Conservation (phyloP, 2,888 invertebrate genomes). For the Cancer borealis region DNA sequence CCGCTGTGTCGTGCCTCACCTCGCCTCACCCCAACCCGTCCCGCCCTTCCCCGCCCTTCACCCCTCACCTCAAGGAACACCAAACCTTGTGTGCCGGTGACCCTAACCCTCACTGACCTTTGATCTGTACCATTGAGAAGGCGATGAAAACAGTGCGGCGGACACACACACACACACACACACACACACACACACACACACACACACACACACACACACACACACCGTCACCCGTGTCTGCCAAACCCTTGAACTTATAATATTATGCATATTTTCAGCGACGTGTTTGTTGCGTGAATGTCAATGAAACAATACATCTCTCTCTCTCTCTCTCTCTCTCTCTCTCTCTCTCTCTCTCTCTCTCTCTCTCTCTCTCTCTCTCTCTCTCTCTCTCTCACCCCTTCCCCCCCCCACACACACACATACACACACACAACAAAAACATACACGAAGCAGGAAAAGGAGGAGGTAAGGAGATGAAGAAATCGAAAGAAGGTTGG, state of each 20-base stretch:
- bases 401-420: no score
- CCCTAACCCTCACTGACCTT: neutral
- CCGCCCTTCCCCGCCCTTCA: conserved; percentile 20
- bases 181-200: conserved; percentile 55
- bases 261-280: neutral
- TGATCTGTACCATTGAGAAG: neutral
- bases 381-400: neutral
- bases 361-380: conserved; percentile 11
- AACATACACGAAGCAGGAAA: neutral
- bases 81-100: conserved; percentile 5
- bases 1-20: neutral
- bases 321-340: neutral
- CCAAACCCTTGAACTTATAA: neutral
- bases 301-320: neutral
- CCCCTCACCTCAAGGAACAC: conserved; percentile 12
- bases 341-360: neutral
- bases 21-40: no score
- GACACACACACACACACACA: conserved; percentile 50
- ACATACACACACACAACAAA: neutral
- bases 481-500: neutral
- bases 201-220: conserved; percentile 54
- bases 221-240: neutral
- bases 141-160: conserved; percentile 24
- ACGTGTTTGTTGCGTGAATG: neutral
- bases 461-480: conserved; percentile 3